Conservation (phyloP, 2,113 vertebrate genomes). For the Cyprinus carpio region DNA sequence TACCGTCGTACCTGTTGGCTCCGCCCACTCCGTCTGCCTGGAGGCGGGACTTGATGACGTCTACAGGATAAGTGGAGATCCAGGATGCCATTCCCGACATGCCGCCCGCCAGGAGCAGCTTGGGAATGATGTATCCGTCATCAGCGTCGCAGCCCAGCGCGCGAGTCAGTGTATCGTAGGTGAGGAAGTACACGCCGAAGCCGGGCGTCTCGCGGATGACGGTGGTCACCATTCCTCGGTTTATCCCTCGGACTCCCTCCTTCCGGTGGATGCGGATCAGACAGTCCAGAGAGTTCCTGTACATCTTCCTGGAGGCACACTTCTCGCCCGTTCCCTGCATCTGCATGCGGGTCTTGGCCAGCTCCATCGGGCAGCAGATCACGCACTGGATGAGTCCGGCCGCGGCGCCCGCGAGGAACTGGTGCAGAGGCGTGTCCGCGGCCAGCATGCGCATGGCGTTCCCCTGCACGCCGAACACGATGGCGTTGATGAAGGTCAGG, state of each 20-base stretch:
- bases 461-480: constrained; percentile 95
- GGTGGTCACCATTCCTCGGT: constrained; percentile 91
- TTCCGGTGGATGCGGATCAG: constrained; percentile 87
- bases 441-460: constrained; percentile 86
- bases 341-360: constrained; percentile 98
- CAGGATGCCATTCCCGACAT: constrained; percentile 91
- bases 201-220: constrained; percentile 90
- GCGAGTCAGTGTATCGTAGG: constrained; percentile 89
- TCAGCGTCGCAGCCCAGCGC: constrained; percentile 85
- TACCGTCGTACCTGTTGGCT: constrained; percentile 80
- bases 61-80: constrained; percentile 92
- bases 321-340: constrained; percentile 89
- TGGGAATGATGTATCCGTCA: constrained; percentile 87
- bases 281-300: constrained; percentile 94
- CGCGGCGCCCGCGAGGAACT: constrained; percentile 90
- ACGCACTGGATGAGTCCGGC: constrained; percentile 91
- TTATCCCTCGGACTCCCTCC: constrained; percentile 86
- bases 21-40: constrained; percentile 92
- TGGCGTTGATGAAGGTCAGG: constrained; percentile 96
- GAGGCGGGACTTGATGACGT: constrained; percentile 94
- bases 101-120: constrained; percentile 90
- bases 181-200: constrained; percentile 93
- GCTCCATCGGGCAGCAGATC: constrained; percentile 96
- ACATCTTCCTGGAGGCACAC: constrained; percentile 81
- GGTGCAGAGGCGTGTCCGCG: constrained; percentile 87